These are phyloP conservation scores for Brachyhypopomus gauderio DNA, from an alignment of 2,113 vertebrate genomes.

Conservation along the genomic window DNA sequence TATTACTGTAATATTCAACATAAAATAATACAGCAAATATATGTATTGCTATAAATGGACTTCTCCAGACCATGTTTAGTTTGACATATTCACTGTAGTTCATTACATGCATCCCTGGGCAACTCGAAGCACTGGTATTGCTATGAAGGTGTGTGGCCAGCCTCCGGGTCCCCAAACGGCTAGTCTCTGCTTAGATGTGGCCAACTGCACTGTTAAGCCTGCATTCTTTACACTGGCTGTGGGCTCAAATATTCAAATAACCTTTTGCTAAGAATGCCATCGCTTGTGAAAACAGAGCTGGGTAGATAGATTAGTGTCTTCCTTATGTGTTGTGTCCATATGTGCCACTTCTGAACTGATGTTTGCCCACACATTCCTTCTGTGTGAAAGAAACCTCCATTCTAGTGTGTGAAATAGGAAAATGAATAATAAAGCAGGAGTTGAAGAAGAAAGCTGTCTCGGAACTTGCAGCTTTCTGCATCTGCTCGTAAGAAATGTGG, in stretches of 20 bases:
- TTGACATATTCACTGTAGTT: too few relatives aligned
- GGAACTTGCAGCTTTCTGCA: background rate
- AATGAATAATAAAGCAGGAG: constrained; percentile 22
- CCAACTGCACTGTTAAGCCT: constrained; percentile 35
- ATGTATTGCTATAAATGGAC: too few relatives aligned
- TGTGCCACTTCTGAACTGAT: background rate
- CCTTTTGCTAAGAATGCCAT: background rate
- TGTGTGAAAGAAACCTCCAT: constrained; percentile 10
- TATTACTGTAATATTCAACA: too few relatives aligned
- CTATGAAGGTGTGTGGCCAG: background rate
- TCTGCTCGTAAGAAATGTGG: background rate
- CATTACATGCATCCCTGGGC: too few relatives aligned
- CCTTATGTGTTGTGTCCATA: background rate
- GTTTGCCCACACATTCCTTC: background rate
- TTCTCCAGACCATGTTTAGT: too few relatives aligned
- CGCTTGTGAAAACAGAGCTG: constrained; percentile 6
- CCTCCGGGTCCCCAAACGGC: background rate
- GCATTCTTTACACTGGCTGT: constrained; percentile 1
- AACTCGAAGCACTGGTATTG: background rate
- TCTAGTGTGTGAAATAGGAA: constrained; percentile 3
- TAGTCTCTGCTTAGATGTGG: background rate
- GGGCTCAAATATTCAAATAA: constrained; percentile 12
- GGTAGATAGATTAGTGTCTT: background rate
- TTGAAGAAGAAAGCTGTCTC: background rate
- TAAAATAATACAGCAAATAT: too few relatives aligned